phyloP scores from a whole-genome alignment of 2,797 vertebrate species.

The Danio jaintianensis region DNA sequence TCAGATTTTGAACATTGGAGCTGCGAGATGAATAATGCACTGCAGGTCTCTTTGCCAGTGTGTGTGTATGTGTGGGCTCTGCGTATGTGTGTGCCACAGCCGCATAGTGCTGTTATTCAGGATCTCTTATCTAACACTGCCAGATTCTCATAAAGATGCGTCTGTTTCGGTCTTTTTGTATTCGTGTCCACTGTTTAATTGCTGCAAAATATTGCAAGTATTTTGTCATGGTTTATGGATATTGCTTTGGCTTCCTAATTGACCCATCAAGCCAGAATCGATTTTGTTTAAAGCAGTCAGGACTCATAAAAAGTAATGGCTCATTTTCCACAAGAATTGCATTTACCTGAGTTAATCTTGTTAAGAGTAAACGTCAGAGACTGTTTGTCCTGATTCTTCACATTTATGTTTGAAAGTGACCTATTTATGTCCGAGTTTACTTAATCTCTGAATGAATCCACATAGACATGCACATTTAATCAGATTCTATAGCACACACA shows the following conservation, averaged over 20 bases:
- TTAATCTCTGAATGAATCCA: not conserved
- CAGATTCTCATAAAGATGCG: conserved; percentile 22
- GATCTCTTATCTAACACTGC: conserved; percentile 31
- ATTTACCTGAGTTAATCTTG: not conserved
- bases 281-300: conserved; percentile 8
- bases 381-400: not conserved
- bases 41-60: conserved; percentile 46
- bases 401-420: conserved; percentile 12
- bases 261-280: not conserved
- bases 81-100: not conserved
- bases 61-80: conserved; percentile 26
- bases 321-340: conserved; percentile 4
- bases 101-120: conserved; percentile 20
- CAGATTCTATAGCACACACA: not conserved
- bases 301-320: conserved; percentile 1
- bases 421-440: not conserved
- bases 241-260: not conserved
- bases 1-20: conserved; percentile 73
- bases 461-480: not conserved
- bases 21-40: conserved; percentile 78
- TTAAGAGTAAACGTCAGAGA: not conserved
- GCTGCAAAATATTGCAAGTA: not conserved
- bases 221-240: not conserved
- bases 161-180: conserved; percentile 4
- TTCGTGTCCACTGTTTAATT: conserved; percentile 9